Evolutionary conservation across 2,113 vertebrate genomes (phyloP).

Genomic region (Ornithorhynchus anatinus): DNA sequence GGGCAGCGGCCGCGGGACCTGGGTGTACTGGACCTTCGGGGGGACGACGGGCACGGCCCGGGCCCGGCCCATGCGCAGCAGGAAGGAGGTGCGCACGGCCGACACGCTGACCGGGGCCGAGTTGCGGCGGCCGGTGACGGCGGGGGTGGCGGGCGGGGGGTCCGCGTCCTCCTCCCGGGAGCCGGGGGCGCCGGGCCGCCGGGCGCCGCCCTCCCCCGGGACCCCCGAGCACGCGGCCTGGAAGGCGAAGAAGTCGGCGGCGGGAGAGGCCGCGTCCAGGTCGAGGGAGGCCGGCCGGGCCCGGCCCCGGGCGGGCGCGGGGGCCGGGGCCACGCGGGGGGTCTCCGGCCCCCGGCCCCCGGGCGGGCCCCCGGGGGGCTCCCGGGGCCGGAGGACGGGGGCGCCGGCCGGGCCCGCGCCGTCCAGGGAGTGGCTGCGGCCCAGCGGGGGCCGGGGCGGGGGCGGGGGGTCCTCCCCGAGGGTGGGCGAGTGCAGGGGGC

Average conservation of each 20-base stretch:
- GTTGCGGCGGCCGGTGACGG: conserved; percentile 82
- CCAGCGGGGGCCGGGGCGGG: conserved; percentile 71
- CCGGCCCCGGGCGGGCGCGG: conserved; percentile 63
- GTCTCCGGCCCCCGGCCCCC: conserved; percentile 71
- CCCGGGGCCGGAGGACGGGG: no score
- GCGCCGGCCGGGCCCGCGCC: conserved; percentile 46
- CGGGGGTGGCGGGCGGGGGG: conserved; percentile 67
- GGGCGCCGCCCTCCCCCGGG: conserved; percentile 59
- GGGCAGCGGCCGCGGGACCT: conserved; percentile 85
- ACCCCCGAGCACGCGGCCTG: conserved; percentile 64
- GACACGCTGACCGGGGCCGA: conserved; percentile 94
- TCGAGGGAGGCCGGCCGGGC: conserved; percentile 77
- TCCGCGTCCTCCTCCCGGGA: conserved; percentile 59
- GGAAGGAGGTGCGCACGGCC: conserved; percentile 90
- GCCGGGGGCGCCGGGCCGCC: conserved; percentile 18
- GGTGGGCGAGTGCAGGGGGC: conserved; percentile 92
- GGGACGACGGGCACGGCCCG: conserved; percentile 93
- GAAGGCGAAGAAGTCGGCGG: conserved; percentile 66
- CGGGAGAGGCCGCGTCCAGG: conserved; percentile 64
- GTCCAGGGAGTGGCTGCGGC: conserved; percentile 77
- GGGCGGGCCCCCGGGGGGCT: no score
- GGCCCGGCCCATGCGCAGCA: conserved; percentile 95
- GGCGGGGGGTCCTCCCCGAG: conserved; percentile 75
- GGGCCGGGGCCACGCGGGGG: conserved; percentile 76
- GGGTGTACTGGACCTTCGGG: conserved; percentile 93